A percentile compares a stretch with the other conserved stretches of the same genome.
Conservation (phyloP, 2,888 invertebrate species). For the Sinodicranocentrus sp. region DNA sequence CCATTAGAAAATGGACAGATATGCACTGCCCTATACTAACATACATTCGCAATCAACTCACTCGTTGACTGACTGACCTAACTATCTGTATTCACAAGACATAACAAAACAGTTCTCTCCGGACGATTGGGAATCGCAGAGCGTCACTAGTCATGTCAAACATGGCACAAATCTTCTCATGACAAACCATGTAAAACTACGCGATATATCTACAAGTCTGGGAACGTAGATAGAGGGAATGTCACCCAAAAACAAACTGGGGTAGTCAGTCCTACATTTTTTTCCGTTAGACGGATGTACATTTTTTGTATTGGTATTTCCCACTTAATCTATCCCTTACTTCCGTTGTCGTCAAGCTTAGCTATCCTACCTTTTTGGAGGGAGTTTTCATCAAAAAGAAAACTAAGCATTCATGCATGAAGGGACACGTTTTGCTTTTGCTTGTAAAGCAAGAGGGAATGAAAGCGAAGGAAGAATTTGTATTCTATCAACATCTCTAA, state of each 20-base stretch:
- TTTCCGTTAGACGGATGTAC: too few species aligned
- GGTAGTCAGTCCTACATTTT: too few species aligned
- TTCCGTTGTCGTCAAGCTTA: too few species aligned
- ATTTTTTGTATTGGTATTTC: too few species aligned
- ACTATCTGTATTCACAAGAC: constrained; percentile 40
- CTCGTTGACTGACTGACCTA: constrained; percentile 31
- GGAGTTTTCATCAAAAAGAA: too few species aligned
- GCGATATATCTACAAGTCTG: too few species aligned
- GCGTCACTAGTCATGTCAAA: constrained; percentile 48
- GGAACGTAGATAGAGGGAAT: too few species aligned
- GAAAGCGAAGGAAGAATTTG: constrained; percentile 20
- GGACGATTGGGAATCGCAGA: constrained; percentile 41
- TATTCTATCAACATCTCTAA: constrained; percentile 29
- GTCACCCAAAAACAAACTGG: too few species aligned
- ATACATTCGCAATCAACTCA: constrained; percentile 46
- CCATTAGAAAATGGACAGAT: too few species aligned
- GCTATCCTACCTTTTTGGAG: too few species aligned
- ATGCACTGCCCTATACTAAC: too few species aligned
- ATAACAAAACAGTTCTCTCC: constrained; percentile 26
- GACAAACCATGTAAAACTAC: constrained; percentile 13
- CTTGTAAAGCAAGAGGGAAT: not conserved
- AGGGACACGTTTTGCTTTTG: constrained; percentile 26
- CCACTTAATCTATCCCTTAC: too few species aligned
- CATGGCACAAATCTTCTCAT: constrained; percentile 28
- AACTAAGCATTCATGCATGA: constrained; percentile 17